Evolutionary conservation across 2,888 invertebrate species (phyloP), one percentile per base, ranked within the genome.

Genomic region (Protula sp.): DNA sequence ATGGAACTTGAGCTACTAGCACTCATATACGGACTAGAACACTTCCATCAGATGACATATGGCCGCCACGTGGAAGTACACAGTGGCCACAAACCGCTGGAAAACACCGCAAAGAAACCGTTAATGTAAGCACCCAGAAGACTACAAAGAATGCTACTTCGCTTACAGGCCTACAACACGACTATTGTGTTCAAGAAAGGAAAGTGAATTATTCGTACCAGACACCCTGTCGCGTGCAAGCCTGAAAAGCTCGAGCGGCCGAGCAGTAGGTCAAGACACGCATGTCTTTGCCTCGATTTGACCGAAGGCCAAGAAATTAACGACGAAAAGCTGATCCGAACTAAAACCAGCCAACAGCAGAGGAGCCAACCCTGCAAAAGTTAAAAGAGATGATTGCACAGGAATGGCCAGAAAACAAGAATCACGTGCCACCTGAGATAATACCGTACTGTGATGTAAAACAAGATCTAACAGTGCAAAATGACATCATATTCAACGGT

Each of bases 401-500:
- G 2, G 60, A 58, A 4, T 60, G 59, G 60, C 60, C 60, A 19
- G 19, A 50, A 5, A 2, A 59, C 22, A 47, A 30, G 22, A 5
- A 19, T 26, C 24, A 52, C 22, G 9, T 53, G 2, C 27, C 30
- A 14, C 3, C 22, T 19, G 28, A 9, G 19, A 45, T 53, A 2
- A 29, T 29, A 30, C 47, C 29, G 26, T 55, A 61, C 14, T 54
- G 55, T 47, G 2, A 1, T 2, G n/a, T 50, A 3, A 30, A 55
- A 14, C 30, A 56, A 19, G 47, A 61, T 5, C 24, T 62, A 2
- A 19, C 54, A 2, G 28, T 29, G 26, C 24, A 55, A 27, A 50
- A 62, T 45, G 62, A 54, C 2, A 26, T 62, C 22, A n/a, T 62
- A 22, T 47, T 61, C 4, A 57, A 29, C 47, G 31, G 45, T 14